These are phyloP conservation scores for Cheilosia grossa DNA, from an alignment of 2,888 invertebrate species.

Conservation along the genomic window DNA sequence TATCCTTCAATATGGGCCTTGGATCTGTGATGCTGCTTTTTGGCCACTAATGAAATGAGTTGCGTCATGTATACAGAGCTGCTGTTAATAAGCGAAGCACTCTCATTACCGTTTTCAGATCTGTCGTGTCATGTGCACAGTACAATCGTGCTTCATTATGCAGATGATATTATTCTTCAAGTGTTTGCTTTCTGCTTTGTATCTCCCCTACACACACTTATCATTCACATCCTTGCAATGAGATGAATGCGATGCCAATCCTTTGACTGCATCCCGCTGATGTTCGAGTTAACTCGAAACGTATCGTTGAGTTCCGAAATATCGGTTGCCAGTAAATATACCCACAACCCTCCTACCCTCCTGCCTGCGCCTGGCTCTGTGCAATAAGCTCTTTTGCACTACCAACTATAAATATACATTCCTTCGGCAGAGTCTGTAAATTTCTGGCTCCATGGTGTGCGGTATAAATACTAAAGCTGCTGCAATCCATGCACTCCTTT, in stretches of 20 bases:
- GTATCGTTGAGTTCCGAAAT: constrained; percentile 20
- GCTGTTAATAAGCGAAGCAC: not conserved
- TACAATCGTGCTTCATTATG: constrained; percentile 22
- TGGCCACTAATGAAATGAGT: not conserved
- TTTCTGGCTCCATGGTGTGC: constrained; percentile 29
- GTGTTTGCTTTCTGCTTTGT: not conserved
- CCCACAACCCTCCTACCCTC: constrained; percentile 3
- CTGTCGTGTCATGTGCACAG: not conserved
- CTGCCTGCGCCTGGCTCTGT: not conserved
- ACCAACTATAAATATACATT: not conserved
- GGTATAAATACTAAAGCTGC: constrained; percentile 34
- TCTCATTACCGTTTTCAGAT: not conserved
- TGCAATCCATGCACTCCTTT: constrained; percentile 15
- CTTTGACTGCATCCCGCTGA: constrained; percentile 47
- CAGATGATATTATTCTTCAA: constrained; percentile 40
- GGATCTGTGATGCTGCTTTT: not conserved
- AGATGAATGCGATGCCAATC: constrained; percentile 44
- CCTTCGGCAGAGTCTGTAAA: constrained; percentile 1
- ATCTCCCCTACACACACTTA: not conserved
- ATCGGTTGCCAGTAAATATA: constrained; percentile 46
- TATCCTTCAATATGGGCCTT: constrained; percentile 5
- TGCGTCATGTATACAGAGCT: not conserved
- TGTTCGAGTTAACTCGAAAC: constrained; percentile 42
- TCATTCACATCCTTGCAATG: constrained; percentile 9
- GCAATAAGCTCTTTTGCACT: constrained; percentile 41